These are phyloP conservation scores for Blomia tropicalis DNA, from an alignment of 2,888 invertebrate species.

Conservation along the genomic window DNA sequence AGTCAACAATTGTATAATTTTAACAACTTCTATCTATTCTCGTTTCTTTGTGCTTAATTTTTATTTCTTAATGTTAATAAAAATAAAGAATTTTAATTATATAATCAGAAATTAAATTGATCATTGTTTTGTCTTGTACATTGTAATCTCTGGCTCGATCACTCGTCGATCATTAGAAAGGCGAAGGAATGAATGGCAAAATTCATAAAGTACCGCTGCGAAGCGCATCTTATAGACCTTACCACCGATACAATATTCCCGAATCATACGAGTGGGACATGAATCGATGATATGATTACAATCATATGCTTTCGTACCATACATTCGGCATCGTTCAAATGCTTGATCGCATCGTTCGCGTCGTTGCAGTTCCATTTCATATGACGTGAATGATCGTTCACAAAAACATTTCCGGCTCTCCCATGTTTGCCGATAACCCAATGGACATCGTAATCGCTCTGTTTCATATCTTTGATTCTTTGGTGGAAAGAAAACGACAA, in stretches of 20 bases:
- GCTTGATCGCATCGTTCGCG: constrained; percentile 8
- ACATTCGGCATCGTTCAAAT: constrained; percentile 15
- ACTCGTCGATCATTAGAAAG: constrained; percentile 3
- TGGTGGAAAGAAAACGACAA: constrained; percentile 10
- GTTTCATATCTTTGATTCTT: background rate
- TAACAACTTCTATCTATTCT: too few relatives aligned
- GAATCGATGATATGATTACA: constrained; percentile 11
- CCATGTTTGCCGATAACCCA: background rate
- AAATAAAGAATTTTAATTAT: too few relatives aligned
- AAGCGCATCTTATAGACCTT: constrained; percentile 14
- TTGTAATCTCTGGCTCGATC: constrained; percentile 1
- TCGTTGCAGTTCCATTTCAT: constrained; percentile 13
- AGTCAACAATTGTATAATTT: too few relatives aligned
- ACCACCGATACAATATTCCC: constrained; percentile 12
- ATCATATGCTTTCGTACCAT: constrained; percentile 9
- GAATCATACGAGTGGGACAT: background rate
- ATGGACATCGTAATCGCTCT: background rate
- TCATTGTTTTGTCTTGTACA: too few relatives aligned
- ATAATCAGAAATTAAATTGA: too few relatives aligned
- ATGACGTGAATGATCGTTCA: constrained; percentile 8
- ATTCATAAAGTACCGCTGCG: background rate
- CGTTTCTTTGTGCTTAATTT: background rate
- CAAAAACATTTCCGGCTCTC: constrained; percentile 5
- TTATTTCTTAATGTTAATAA: too few relatives aligned
- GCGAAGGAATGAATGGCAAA: constrained; percentile 6